Base-by-base conservation (phyloP, 1,140 invertebrate species). In the Danaus plexippus region DNA sequence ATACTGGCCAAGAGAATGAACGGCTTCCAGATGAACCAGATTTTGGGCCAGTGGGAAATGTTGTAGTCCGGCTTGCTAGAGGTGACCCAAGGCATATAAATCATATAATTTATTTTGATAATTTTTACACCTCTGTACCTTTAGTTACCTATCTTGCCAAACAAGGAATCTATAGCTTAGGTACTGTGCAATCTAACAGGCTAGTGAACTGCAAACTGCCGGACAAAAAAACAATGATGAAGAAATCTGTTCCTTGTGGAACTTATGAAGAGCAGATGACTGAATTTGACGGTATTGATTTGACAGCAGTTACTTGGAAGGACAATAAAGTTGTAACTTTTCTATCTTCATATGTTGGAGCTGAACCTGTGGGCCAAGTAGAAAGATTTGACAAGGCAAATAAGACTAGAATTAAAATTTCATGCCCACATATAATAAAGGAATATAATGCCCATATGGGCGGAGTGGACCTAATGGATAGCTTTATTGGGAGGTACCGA, bases 381-480 rank as follows among this genome's bases (percentile, higher is more conserved):
- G 53, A 63, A 53, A 64, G 77, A 48, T 86, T 71, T 63, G 71
- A 77, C 57, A 80, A 76, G 53, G 60, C 66, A 56, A 64, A 71
- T 48, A 75, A 80, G 54, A 67, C 59, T 44, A 72, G 63, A 59
- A 68, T 77, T 54, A 63, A 80, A 46, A 73, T 89, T 57, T 57
- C 75, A 51, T 82, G 80, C 64, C 82, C 87, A 51, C 67, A 84
- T 64, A 75, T 87, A 50, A 74, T 88, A 11, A 64, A 65, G 47
- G 75, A 77, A 53, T 89, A 89, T 65, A 88, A 61, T 71, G 67
- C 57, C 54, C 75, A 85, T 63, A 88, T 88, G 51, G 51, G 51
- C 6, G 43, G 55, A 44, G 87, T 88, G 11, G 79, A 88, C 61
- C 61, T 84, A 52, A 72, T 76, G 59, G 81, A 88, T 63, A 76